phyloP scores from a whole-genome alignment of 2,113 vertebrate species.

The Scomber scombrus region DNA sequence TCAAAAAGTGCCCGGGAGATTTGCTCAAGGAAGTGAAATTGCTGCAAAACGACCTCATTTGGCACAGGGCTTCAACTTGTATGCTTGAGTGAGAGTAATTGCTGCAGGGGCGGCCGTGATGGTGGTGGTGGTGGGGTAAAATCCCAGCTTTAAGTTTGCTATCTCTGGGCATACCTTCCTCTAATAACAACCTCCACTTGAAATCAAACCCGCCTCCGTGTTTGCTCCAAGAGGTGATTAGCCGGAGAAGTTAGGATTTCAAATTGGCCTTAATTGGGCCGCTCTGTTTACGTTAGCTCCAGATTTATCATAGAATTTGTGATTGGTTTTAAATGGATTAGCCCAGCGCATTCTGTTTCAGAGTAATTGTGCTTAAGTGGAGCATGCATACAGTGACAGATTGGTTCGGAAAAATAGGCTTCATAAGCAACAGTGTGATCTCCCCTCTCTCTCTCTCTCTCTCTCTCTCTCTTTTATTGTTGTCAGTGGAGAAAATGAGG shows the following conservation, averaged over 20 bases:
- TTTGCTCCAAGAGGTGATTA: constrained; percentile 88
- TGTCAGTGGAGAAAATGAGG: constrained; percentile 45
- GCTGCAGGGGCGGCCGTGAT: constrained; percentile 56
- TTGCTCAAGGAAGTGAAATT: constrained; percentile 90
- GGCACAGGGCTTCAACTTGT: constrained; percentile 84
- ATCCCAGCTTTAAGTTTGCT: constrained; percentile 84
- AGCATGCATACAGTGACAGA: constrained; percentile 63
- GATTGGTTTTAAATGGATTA: constrained; percentile 60
- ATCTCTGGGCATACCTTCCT: constrained; percentile 86
- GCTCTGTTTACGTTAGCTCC: constrained; percentile 82
- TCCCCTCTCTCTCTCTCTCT: background rate
- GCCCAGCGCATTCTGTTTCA: constrained; percentile 65
- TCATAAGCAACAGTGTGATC: constrained; percentile 57
- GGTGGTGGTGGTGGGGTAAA: constrained; percentile 44
- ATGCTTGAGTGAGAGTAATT: constrained; percentile 91
- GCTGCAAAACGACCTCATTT: constrained; percentile 91
- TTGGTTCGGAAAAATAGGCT: constrained; percentile 63
- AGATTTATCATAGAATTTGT: constrained; percentile 83
- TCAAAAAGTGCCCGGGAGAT: constrained; percentile 87
- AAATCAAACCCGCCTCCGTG: constrained; percentile 83
- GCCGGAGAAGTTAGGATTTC: constrained; percentile 83
- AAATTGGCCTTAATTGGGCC: constrained; percentile 83
- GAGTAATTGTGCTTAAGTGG: constrained; percentile 62
- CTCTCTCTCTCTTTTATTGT: constrained; percentile 11
- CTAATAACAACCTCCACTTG: constrained; percentile 87